A percentile compares a stretch with the other conserved stretches of the same genome.
Conservation (phyloP, 2,113 vertebrate species). For the Corapipo altera region DNA sequence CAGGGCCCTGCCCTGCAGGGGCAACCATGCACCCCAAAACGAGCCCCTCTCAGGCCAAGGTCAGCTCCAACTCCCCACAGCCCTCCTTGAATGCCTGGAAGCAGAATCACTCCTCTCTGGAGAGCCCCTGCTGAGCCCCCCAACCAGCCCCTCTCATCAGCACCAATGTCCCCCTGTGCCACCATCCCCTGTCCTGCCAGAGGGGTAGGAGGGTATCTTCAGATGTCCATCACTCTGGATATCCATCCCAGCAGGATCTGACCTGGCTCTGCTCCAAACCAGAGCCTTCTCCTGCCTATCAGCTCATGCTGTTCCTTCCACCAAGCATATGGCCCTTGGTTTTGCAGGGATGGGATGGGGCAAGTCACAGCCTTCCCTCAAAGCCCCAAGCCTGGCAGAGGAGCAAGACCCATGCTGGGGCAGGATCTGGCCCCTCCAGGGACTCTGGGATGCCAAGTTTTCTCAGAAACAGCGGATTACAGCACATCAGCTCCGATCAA, state of each 20-base stretch:
- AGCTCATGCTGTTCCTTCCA: neutral
- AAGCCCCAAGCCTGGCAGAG: neutral
- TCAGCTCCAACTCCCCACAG: neutral
- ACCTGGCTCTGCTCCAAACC: neutral
- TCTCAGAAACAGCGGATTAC: slow-evolving; percentile 65
- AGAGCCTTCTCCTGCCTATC: neutral
- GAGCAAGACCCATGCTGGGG: fast-evolving
- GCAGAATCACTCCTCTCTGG: neutral
- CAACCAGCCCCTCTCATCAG: neutral
- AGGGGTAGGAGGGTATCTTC: neutral
- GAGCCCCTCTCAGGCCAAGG: neutral
- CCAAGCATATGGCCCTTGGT: fast-evolving
- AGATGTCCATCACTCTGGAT: neutral
- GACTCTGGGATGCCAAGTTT: slow-evolving; percentile 52
- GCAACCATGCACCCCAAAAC: fast-evolving
- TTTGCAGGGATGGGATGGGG: neutral
- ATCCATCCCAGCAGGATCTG: neutral
- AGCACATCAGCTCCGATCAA: slow-evolving; percentile 53
- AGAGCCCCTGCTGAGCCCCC: fast-evolving
- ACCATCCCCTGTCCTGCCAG: neutral
- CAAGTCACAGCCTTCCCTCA: neutral
- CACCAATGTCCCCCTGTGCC: neutral
- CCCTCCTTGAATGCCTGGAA: neutral
- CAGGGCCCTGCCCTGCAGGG: neutral
- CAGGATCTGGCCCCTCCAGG: neutral